phyloP scores from a whole-genome alignment of 2,888 invertebrate genomes.

The Archaeoteleia sp. region DNA sequence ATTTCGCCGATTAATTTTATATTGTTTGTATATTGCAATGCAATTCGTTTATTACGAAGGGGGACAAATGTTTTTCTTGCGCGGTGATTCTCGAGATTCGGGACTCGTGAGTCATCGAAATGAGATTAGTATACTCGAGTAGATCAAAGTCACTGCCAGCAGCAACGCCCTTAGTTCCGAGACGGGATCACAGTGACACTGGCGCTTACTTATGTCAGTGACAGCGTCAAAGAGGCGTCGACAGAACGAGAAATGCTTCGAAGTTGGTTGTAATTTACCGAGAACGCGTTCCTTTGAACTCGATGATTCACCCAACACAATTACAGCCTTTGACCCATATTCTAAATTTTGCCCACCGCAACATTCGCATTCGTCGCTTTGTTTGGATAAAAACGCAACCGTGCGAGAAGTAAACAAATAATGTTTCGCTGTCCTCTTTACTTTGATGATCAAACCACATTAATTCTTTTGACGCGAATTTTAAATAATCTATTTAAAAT shows the following conservation, averaged over 20 bases:
- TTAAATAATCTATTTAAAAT: too few species aligned
- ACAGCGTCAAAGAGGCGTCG: slow-evolving; percentile 41
- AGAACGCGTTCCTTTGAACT: slow-evolving; percentile 40
- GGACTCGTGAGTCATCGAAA: slow-evolving; percentile 41
- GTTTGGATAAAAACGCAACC: neutral
- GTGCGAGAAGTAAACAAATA: too few species aligned
- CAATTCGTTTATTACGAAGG: too few species aligned
- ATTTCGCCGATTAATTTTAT: too few species aligned
- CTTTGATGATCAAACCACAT: too few species aligned
- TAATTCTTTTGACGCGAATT: too few species aligned
- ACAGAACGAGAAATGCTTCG: slow-evolving; percentile 37
- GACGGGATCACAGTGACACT: slow-evolving; percentile 22
- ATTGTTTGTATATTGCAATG: too few species aligned
- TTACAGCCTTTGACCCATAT: slow-evolving; percentile 38
- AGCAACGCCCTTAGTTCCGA: slow-evolving; percentile 30
- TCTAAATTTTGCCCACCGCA: neutral
- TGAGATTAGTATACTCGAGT: slow-evolving; percentile 41
- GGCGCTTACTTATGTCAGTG: slow-evolving; percentile 40
- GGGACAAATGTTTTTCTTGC: slow-evolving; percentile 9
- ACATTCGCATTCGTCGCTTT: neutral
- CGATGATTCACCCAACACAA: slow-evolving; percentile 23
- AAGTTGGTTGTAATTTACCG: slow-evolving; percentile 41
- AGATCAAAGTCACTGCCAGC: slow-evolving; percentile 49
- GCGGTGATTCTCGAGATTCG: slow-evolving; percentile 31
- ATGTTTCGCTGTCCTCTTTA: too few species aligned